Base-by-base conservation (phyloP, 1,140 invertebrate species). In the Drosophila yakuba region DNA sequence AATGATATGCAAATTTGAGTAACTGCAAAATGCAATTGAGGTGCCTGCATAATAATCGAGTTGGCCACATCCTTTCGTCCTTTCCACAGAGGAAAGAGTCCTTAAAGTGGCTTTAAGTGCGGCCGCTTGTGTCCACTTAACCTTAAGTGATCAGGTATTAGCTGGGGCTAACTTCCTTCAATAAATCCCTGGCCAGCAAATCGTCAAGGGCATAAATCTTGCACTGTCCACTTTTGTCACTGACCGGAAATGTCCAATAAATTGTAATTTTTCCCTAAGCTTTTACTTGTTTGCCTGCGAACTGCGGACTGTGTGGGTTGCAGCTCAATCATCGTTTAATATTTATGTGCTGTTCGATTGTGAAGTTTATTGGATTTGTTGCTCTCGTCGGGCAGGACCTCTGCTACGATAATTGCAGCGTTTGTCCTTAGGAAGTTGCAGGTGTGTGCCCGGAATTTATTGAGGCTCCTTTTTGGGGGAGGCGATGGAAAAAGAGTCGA, bases 341-440 rank as follows among this genome's bases (percentile, higher is more conserved):
- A 89, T 89, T 89, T 89, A 89, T 89, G 80, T 89, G 85, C 73
- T 80, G 77, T 62, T 84, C 80, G 84, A 84, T 89, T 84, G 77
- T 80, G 84, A 89, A 89, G 84, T 89, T 89, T 89, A 89, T 89
- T 89, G 84, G 84, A 89, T 89, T 89, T 89, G 69, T 78, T 80
- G 66, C 74, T 71, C 71, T 75, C 58, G 64, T 76, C 66, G 25
- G 63, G 38, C 45, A 57, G 61, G 57, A 50, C 57, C 57, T 58
- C 52, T 71, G 66, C 64, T 39, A 48, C 77, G 80, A 88, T 88
- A 89, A 88, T 89, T 88, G 84, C 79, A 79, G 58, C 82, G 43
- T 51, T 62, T 66, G 57, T 48, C 57, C 56, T 50, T 20, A 45
- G 28, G 36, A 63, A 72, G 84, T 54, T 78, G 80, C 84, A 88